Conservation (phyloP, 2,888 invertebrate genomes). For the Cataglyphis cursor region DNA sequence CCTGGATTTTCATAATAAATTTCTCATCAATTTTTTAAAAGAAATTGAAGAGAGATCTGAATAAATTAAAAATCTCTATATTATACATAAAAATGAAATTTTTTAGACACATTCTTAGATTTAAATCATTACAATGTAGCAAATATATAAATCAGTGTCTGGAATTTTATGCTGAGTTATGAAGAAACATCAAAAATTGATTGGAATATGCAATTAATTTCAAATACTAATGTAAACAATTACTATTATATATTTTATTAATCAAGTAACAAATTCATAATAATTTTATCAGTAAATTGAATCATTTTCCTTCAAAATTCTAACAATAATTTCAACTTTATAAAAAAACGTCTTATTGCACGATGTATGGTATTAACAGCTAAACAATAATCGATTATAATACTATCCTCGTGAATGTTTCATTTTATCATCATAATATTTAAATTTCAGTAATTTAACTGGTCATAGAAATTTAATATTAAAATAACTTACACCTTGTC, state of each 20-base stretch:
- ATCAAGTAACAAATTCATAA: not conserved
- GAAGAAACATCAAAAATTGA: not conserved
- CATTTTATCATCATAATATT: constrained; percentile 29
- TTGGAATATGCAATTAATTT: not conserved
- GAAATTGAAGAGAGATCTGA: not conserved
- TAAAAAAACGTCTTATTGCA: constrained; percentile 71
- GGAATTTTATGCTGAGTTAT: not conserved
- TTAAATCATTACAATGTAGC: not conserved
- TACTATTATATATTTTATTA: not conserved
- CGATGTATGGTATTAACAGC: constrained; percentile 81
- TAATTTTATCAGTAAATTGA: not conserved
- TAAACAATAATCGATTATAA: constrained; percentile 48
- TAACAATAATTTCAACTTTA: constrained; percentile 26
- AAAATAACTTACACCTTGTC: constrained; percentile 36
- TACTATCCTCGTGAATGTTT: constrained; percentile 34
- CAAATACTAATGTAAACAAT: not conserved
- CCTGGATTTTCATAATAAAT: not conserved
- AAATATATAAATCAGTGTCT: not conserved
- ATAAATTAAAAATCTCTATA: not conserved
- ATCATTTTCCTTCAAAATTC: not conserved
- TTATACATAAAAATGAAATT: not conserved
- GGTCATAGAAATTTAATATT: constrained; percentile 38
- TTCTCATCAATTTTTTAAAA: constrained; percentile 10
- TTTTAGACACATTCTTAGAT: not conserved
- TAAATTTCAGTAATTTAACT: not conserved